These are phyloP conservation scores for Notarius lentiginosus DNA, from an alignment of 2,113 vertebrate genomes.

Conservation along the genomic window DNA sequence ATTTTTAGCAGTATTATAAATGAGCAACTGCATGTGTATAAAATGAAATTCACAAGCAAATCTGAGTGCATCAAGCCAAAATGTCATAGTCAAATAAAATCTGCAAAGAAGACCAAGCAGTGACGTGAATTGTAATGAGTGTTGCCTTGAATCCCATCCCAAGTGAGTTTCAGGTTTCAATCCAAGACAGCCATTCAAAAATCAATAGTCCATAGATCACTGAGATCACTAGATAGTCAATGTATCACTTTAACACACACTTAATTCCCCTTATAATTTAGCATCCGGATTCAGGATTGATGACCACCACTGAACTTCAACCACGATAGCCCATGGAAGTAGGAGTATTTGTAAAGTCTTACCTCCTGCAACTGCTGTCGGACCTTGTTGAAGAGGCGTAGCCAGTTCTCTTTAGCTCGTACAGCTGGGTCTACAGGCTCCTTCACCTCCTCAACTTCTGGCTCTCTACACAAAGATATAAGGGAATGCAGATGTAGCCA, in stretches of 20 bases:
- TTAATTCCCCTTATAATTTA: conserved; percentile 5
- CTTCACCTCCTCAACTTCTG: conserved; percentile 75
- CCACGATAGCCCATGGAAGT: conserved; percentile 40
- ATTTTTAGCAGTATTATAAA: conserved; percentile 51
- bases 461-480: conserved; percentile 64
- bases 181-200: conserved; percentile 22
- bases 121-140: conserved; percentile 16
- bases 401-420: conserved; percentile 94
- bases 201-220: background rate
- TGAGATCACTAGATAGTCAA: no score
- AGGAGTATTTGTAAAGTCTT: conserved; percentile 58
- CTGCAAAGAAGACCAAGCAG: background rate
- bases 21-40: conserved; percentile 54
- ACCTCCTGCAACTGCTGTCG: conserved; percentile 92
- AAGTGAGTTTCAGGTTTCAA: conserved; percentile 16
- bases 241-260: conserved; percentile 17
- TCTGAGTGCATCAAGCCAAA: conserved; percentile 8
- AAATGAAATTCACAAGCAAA: conserved; percentile 40
- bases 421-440: conserved; percentile 81
- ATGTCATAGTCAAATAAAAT: background rate
- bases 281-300: conserved; percentile 8
- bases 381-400: conserved; percentile 92
- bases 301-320: background rate
- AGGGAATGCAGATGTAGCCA: background rate
- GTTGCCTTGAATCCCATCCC: background rate